Percentiles rank a stretch among this genome's conserved stretches.
phyloP scores from a whole-genome alignment of 2,888 invertebrate species.

The Chaitophorus viminalis region DNA sequence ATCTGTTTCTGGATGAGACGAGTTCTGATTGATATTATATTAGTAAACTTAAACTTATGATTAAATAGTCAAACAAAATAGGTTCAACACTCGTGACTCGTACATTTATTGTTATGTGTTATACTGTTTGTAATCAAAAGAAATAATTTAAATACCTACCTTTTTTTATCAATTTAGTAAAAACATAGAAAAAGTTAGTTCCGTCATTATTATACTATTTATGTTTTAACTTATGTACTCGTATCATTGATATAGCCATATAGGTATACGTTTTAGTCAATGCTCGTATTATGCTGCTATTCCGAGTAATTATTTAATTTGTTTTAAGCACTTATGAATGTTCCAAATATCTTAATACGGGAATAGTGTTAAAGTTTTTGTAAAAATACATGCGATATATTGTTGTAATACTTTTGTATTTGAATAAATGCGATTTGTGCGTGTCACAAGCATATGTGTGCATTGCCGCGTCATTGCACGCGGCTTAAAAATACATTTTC shows the following conservation, averaged over 20 bases:
- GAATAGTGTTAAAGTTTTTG: neutral
- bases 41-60: too few species aligned
- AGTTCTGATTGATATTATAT: too few species aligned
- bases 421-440: slow-evolving; percentile 49
- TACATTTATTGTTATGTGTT: too few species aligned
- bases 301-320: neutral
- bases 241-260: too few species aligned
- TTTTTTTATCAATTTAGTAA: too few species aligned
- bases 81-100: too few species aligned
- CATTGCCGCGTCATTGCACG: slow-evolving; percentile 29
- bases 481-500: slow-evolving; percentile 31
- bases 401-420: slow-evolving; percentile 16
- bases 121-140: too few species aligned
- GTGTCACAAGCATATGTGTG: slow-evolving; percentile 33
- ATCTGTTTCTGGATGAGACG: neutral
- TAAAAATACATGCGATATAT: neutral
- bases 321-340: neutral
- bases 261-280: too few species aligned
- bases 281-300: neutral
- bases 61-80: too few species aligned
- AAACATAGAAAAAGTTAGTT: too few species aligned
- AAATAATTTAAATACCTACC: too few species aligned
- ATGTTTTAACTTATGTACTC: neutral
- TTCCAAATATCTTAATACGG: neutral
- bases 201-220: neutral